A percentile compares a stretch with the other conserved stretches of the same genome.
Conservation (phyloP, 2,797 vertebrate genomes). For the Myripristis jacobus region DNA sequence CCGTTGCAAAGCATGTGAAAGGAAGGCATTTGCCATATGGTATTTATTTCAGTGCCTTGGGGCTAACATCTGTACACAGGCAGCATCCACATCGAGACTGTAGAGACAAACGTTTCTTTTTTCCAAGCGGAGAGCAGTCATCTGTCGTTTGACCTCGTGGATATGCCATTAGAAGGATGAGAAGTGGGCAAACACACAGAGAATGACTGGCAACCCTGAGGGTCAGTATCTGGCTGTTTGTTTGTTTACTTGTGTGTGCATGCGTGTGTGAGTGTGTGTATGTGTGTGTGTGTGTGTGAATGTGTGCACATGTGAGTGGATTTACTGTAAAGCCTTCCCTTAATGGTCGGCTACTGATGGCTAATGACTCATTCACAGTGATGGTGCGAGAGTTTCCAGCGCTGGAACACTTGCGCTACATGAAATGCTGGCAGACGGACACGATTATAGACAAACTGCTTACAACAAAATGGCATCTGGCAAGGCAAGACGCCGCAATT, state of each 20-base stretch:
- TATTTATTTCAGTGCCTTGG: constrained; percentile 55
- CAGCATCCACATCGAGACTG: constrained; percentile 50
- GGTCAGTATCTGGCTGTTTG: constrained; percentile 34
- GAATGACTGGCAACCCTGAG: constrained; percentile 48
- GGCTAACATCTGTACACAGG: constrained; percentile 73
- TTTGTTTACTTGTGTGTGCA: neutral
- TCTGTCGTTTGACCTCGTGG: constrained; percentile 38
- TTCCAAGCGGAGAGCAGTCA: constrained; percentile 40
- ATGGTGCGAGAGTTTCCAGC: neutral
- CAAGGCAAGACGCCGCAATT: neutral
- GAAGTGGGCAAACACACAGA: constrained; percentile 55
- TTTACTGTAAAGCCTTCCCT: neutral
- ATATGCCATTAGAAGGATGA: constrained; percentile 43
- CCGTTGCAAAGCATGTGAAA: constrained; percentile 43
- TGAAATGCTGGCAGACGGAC: neutral
- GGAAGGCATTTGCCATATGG: constrained; percentile 58
- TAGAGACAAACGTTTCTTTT: constrained; percentile 51
- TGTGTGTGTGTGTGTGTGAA: neutral
- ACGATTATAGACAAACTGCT: neutral
- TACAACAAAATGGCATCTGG: neutral
- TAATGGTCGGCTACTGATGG: constrained; percentile 29
- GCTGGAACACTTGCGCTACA: neutral
- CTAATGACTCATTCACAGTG: constrained; percentile 9
- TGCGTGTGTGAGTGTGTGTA: constrained; percentile 1
- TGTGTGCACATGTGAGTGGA: neutral